phyloP scores from a whole-genome alignment of 2,113 vertebrate species.

The Chamaea fasciata region DNA sequence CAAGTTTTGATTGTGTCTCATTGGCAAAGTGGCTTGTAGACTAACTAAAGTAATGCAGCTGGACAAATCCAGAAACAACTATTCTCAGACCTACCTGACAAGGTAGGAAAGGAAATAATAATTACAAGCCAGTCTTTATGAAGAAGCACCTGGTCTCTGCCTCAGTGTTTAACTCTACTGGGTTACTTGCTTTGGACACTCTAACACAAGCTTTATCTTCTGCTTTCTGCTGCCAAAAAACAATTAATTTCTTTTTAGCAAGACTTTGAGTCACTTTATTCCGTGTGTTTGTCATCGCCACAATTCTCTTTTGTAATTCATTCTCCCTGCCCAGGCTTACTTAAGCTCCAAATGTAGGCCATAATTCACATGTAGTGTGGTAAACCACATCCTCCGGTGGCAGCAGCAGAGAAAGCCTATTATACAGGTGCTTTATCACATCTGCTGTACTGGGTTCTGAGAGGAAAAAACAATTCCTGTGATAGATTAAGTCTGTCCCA shows the following conservation, averaged over 20 bases:
- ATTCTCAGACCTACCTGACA: background rate
- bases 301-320: background rate
- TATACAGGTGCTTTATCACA: constrained; percentile 43
- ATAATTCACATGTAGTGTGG: constrained; percentile 25
- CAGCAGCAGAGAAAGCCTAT: background rate
- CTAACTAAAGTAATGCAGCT: background rate
- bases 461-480: constrained; percentile 42
- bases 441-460: background rate
- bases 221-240: background rate
- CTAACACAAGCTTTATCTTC: background rate
- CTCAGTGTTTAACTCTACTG: background rate
- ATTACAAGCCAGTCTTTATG: background rate
- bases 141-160: background rate
- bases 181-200: background rate
- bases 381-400: background rate
- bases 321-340: constrained; percentile 28
- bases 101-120: background rate
- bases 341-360: constrained; percentile 1
- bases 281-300: background rate
- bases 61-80: background rate
- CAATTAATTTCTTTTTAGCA: background rate
- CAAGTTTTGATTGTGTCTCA: background rate
- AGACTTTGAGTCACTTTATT: background rate
- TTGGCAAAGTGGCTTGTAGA: background rate
- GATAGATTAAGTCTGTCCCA: constrained; percentile 39